Percentiles rank a stretch among this genome's conserved stretches.
Evolutionary conservation across 1,140 invertebrate genomes (phyloP).

Genomic region (Zeugodacus cucurbitae): DNA sequence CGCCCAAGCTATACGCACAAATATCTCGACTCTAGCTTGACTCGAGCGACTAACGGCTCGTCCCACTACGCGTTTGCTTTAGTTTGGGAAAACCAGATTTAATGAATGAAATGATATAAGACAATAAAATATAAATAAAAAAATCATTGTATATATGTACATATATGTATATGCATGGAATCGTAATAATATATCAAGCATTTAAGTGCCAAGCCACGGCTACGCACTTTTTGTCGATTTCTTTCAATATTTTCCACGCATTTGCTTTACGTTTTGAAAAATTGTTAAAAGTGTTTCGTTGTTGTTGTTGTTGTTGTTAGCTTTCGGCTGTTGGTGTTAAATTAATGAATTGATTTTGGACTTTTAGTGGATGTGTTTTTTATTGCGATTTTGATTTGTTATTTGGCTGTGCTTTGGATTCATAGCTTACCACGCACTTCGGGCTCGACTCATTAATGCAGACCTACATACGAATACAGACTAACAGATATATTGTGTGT

Average conservation of each 20-base stretch:
- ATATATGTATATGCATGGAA: neutral
- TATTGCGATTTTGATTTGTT: neutral
- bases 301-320: neutral
- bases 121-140: neutral
- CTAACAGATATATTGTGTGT: no score
- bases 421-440: neutral
- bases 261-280: neutral
- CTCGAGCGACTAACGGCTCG: neutral
- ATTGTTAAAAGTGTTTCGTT: neutral
- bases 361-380: neutral
- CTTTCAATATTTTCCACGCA: neutral
- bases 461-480: neutral
- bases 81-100: constrained; percentile 17
- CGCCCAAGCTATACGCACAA: neutral
- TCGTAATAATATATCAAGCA: constrained; percentile 3
- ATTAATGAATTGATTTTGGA: constrained; percentile 31
- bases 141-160: neutral
- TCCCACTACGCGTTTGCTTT: constrained; percentile 1
- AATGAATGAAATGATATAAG: constrained; percentile 14
- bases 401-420: neutral
- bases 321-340: neutral
- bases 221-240: constrained; percentile 22
- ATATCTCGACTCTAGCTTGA: neutral
- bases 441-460: neutral
- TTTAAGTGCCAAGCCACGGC: constrained; percentile 13